phyloP scores from a whole-genome alignment of 2,888 invertebrate species.

The Lucinisca nassula region DNA sequence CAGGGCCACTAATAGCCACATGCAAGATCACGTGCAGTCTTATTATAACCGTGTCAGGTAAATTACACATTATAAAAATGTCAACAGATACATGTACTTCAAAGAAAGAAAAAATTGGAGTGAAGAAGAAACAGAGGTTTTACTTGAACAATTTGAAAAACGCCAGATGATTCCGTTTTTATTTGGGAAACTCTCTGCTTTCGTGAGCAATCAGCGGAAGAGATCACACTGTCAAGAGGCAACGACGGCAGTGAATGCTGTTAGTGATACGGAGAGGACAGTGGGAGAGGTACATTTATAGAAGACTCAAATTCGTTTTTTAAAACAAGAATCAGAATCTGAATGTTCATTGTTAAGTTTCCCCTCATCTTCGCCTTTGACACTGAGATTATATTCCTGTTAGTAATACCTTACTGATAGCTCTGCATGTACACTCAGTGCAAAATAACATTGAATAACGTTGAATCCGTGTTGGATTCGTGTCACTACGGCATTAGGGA shows the following conservation, averaged over 20 bases:
- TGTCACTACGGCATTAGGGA: too few species aligned
- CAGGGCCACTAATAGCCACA: background rate
- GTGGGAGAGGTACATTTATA: too few species aligned
- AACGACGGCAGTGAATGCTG: background rate
- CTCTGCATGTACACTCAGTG: too few species aligned
- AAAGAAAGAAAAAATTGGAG: background rate
- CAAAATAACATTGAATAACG: too few species aligned
- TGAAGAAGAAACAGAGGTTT: background rate
- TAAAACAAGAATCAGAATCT: too few species aligned
- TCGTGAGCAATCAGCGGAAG: background rate
- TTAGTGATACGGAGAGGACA: too few species aligned
- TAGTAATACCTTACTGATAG: too few species aligned
- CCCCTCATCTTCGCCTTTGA: too few species aligned
- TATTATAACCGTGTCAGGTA: background rate
- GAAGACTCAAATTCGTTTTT: too few species aligned
- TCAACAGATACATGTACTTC: background rate
- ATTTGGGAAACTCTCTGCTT: background rate
- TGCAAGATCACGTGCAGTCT: background rate
- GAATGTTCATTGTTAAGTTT: too few species aligned
- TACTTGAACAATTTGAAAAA: background rate
- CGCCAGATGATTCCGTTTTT: background rate
- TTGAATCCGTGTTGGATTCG: too few species aligned
- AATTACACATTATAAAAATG: background rate
- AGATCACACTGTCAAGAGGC: background rate
- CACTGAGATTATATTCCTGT: too few species aligned